Percentiles rank a stretch among this genome's conserved stretches.
These are phyloP conservation scores for Xenentodon cancila DNA, from an alignment of 2,797 vertebrate genomes.

Conservation along the genomic window DNA sequence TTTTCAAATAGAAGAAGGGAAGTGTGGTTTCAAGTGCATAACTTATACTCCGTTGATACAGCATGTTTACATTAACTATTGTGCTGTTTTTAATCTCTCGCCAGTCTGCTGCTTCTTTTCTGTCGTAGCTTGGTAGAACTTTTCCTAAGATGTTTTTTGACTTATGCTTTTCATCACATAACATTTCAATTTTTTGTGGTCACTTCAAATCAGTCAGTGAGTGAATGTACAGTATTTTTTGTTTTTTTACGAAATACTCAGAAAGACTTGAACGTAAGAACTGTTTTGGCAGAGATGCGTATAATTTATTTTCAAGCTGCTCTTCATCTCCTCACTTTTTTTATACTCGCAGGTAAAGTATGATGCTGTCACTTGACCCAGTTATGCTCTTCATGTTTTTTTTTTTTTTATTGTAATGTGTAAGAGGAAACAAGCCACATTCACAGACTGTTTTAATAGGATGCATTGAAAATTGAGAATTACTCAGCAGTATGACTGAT, in stretches of 20 bases:
- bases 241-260: conserved; percentile 75
- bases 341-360: conserved; percentile 52
- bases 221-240: conserved; percentile 81
- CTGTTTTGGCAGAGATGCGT: conserved; percentile 71
- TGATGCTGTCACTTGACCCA: conserved; percentile 56
- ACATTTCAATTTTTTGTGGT: conserved; percentile 50
- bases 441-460: conserved; percentile 44
- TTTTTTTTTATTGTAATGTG: conserved; percentile 41
- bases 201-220: conserved; percentile 69
- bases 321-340: conserved; percentile 65
- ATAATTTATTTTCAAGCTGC: conserved; percentile 84
- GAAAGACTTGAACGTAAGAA: conserved; percentile 80
- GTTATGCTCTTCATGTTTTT: conserved; percentile 45
- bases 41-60: conserved; percentile 24
- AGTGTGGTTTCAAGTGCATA: conserved; percentile 62
- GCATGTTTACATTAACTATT: conserved; percentile 66
- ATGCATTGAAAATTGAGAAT: conserved; percentile 46
- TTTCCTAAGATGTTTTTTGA: conserved; percentile 20
- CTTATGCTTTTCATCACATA: conserved; percentile 15
- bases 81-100: conserved; percentile 37
- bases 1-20: conserved; percentile 78
- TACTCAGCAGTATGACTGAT: conserved; percentile 26
- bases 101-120: conserved; percentile 33
- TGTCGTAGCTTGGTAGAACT: conserved; percentile 18
- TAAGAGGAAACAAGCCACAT: conserved; percentile 38